Evolutionary conservation across 2,797 vertebrate species (phyloP), one percentile per base, ranked within the genome.

Genomic region (Melanotaenia trifasciata): DNA sequence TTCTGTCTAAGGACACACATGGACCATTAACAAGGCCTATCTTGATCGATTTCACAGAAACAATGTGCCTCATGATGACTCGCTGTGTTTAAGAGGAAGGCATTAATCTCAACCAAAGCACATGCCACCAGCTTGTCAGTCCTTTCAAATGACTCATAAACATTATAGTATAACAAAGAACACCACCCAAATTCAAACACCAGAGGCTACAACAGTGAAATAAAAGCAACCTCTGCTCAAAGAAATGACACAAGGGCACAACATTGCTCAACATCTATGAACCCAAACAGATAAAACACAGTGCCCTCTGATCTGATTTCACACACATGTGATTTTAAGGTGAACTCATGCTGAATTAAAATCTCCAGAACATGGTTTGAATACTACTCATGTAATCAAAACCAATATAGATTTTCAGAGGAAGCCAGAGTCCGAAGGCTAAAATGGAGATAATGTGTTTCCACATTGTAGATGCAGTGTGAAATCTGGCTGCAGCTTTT

Each of bases 41-140:
- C 59, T 74, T 78, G 73, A 84, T 74, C 33, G 8, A 76, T 85
- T 85, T 74, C 51, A 79, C 64, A 69, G 74, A 77, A n/a, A 0
- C 65, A 81, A 50, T 40, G 58, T 54, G 66, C 81, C 61, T 58
- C 67, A 63, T 36, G 22, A n/a, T 87, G 76, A 84, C 69, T 78
- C 68, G 64, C 35, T 53, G 18, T 57, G 67, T 74, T 69, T 61
- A 10, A 68, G 45, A 75, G 56, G 63, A 67, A 64, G 58, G 28
- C 56, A 59, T 67, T 30, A 62, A 74, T 74, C 13, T 1, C 26
- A 76, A 51, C 57, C 59, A 58, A 63, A 70, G 68, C 50, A 60
- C 13, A 45, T 33, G 57, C 35, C 58, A 53, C 4, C 3, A 30
- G 30, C 66, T 14, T 56, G 50, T 47, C 61, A 70, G 56, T 58